phyloP scores from a whole-genome alignment of 2,888 invertebrate genomes.

The Adelognathus sp. region DNA sequence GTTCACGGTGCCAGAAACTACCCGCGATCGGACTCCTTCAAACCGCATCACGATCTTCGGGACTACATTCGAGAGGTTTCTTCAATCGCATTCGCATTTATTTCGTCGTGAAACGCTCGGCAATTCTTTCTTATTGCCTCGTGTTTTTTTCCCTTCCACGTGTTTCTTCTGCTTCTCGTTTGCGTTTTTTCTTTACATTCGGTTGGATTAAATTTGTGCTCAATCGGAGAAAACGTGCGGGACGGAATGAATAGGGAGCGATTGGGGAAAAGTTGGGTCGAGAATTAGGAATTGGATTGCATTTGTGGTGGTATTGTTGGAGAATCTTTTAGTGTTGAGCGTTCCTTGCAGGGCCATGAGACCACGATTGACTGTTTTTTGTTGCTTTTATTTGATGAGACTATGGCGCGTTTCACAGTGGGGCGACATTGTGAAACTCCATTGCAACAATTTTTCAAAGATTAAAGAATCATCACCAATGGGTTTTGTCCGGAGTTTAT shows the following conservation, averaged over 20 bases:
- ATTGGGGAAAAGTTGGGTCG: background rate
- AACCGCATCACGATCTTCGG: slow-evolving; percentile 56
- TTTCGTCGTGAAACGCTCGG: slow-evolving; percentile 35
- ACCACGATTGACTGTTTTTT: background rate
- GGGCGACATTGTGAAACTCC: too few species aligned
- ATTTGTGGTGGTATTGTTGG: background rate
- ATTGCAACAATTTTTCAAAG: too few species aligned
- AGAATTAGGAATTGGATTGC: background rate
- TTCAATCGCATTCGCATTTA: slow-evolving; percentile 59
- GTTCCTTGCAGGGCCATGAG: background rate
- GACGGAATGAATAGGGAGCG: background rate
- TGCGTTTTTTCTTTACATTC: slow-evolving; percentile 2
- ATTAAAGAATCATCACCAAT: too few species aligned
- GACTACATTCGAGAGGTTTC: slow-evolving; percentile 48
- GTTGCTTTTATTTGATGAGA: background rate
- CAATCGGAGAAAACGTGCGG: background rate
- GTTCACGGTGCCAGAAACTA: background rate
- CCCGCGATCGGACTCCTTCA: background rate
- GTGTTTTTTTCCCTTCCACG: background rate
- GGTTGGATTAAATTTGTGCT: slow-evolving; percentile 45
- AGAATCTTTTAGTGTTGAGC: background rate
- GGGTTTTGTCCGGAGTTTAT: too few species aligned
- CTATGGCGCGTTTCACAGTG: too few species aligned
- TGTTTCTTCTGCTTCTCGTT: background rate
- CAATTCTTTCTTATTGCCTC: slow-evolving; percentile 23